These are phyloP conservation scores for Pygoscelis antarcticus DNA, from an alignment of 2,113 vertebrate genomes.

Conservation along the genomic window DNA sequence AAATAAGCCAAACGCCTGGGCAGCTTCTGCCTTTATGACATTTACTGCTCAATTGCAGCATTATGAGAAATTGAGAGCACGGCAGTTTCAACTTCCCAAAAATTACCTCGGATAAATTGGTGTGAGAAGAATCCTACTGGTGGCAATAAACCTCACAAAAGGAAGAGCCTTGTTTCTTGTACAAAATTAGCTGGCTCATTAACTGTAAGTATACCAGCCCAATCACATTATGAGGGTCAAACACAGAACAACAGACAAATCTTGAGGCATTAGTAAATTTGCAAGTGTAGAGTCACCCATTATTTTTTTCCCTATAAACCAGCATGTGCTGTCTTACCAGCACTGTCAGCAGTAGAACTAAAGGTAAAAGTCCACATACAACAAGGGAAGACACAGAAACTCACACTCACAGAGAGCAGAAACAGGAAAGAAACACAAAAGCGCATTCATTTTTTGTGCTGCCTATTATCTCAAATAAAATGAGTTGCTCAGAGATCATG, in stretches of 20 bases:
- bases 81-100: background rate
- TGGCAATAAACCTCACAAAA: slow-evolving; percentile 36
- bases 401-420: background rate
- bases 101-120: background rate
- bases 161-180: background rate
- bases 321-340: background rate
- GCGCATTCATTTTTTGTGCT: background rate
- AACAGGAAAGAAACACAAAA: background rate
- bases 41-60: background rate
- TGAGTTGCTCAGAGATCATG: background rate
- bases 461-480: background rate
- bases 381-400: background rate
- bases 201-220: background rate
- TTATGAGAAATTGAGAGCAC: background rate
- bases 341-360: background rate
- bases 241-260: slow-evolving; percentile 10
- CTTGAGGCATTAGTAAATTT: background rate
- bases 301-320: background rate
- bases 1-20: background rate
- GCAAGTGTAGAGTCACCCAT: background rate
- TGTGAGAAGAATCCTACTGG: background rate
- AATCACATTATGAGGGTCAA: slow-evolving; percentile 14
- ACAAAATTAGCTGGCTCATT: slow-evolving; percentile 41
- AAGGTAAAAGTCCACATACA: background rate
- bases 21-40: background rate